A percentile compares a stretch with the other conserved stretches of the same genome.
Evolutionary conservation across 30 jellyfish, hydroid and myxozoan species (phyloP).

Genomic region (Pseudorhiza aurosa): DNA sequence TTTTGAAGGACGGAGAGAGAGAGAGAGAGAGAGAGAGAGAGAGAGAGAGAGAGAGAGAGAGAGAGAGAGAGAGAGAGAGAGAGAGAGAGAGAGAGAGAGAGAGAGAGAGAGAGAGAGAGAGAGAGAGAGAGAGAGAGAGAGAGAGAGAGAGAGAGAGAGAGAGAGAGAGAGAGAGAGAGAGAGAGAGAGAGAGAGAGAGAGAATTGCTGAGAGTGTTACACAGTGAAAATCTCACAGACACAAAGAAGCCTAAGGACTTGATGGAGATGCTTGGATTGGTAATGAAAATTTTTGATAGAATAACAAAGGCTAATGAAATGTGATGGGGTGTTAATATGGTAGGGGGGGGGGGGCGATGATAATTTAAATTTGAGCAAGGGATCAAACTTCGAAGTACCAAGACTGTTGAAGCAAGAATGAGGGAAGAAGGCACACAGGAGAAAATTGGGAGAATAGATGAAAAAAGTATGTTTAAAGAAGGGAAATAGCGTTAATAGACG

Average conservation of each 20-base stretch:
- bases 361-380: too few species aligned
- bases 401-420: not conserved
- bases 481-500: too few species aligned
- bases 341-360: too few species aligned
- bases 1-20: too few species aligned
- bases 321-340: too few species aligned
- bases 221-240: not conserved
- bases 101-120: conserved; percentile 1
- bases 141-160: conserved; percentile 3
- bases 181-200: conserved; percentile 1
- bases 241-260: not conserved
- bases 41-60: conserved; percentile 3
- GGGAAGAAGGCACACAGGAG: too few species aligned
- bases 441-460: too few species aligned
- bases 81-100: conserved; percentile 3
- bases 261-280: not conserved
- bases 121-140: conserved; percentile 3
- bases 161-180: conserved; percentile 3
- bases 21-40: conserved; percentile 3
- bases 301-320: too few species aligned
- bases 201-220: not conserved
- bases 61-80: conserved; percentile 3
- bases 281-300: too few species aligned
- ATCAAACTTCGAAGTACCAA: not conserved
- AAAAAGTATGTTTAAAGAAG: too few species aligned